These are phyloP conservation scores for Nyctereutes procyonoides DNA, from an alignment of 2,113 vertebrate species.

Conservation along the genomic window DNA sequence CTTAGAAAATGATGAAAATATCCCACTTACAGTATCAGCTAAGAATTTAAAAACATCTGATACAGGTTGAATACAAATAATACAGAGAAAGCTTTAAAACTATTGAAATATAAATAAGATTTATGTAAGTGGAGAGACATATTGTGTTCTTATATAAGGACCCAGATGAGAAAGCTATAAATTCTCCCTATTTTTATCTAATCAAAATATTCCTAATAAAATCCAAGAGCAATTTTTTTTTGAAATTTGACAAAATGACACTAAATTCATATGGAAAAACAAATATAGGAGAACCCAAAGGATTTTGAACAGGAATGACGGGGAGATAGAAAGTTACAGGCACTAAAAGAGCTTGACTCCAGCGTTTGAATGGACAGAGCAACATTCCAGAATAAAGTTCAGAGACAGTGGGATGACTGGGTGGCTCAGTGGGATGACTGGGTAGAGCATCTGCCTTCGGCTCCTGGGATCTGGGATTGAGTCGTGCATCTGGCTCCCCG, in stretches of 20 bases:
- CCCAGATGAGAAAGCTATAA: background rate
- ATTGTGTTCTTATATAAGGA: background rate
- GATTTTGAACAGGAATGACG: background rate
- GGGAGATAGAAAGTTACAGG: background rate
- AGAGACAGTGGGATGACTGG: background rate
- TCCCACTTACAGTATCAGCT: background rate
- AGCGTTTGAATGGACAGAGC: background rate
- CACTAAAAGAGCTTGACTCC: background rate
- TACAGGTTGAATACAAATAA: background rate
- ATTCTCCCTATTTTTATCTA: background rate
- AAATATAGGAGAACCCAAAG: background rate
- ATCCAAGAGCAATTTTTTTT: background rate
- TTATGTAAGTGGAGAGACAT: background rate
- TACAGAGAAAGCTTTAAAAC: background rate
- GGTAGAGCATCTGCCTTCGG: no score
- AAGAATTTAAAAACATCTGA: background rate
- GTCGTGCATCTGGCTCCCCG: no score
- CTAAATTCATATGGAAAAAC: background rate
- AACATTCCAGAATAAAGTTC: background rate
- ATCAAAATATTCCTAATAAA: background rate
- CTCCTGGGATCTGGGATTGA: no score
- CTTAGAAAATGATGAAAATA: constrained; percentile 12
- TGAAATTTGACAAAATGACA: background rate
- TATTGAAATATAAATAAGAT: background rate
- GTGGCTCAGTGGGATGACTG: no score